Conservation (phyloP, 2,113 vertebrate genomes). For the Pseudorhombus dupliciocellatus region DNA sequence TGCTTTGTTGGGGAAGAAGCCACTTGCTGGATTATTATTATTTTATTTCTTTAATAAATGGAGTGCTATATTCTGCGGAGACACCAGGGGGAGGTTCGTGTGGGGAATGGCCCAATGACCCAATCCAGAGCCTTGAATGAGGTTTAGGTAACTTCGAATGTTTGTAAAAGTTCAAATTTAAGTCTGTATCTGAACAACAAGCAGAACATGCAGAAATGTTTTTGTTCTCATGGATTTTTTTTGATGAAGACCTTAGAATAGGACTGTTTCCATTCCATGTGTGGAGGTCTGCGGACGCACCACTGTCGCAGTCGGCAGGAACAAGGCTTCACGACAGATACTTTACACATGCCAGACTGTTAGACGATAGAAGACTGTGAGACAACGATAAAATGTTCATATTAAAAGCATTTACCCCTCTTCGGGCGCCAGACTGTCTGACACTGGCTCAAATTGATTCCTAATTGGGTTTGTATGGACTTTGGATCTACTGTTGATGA, state of each 20-base stretch:
- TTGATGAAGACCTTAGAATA: constrained; percentile 51
- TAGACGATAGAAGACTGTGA: constrained; percentile 77
- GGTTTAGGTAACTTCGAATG: too few relatives aligned
- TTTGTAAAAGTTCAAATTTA: too few relatives aligned
- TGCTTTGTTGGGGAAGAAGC: not conserved
- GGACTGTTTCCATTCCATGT: constrained; percentile 58
- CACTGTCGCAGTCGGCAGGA: constrained; percentile 51
- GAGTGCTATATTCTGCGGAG: not conserved
- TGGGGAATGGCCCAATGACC: not conserved
- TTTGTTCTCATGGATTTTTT: constrained; percentile 23
- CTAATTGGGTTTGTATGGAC: constrained; percentile 85
- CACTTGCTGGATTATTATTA: not conserved
- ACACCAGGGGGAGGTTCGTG: not conserved
- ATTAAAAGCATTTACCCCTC: constrained; percentile 84
- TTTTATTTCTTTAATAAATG: not conserved
- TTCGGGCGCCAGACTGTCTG: constrained; percentile 84
- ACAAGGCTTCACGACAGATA: constrained; percentile 75
- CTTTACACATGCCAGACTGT: constrained; percentile 78
- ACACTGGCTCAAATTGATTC: constrained; percentile 85
- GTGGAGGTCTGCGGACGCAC: constrained; percentile 41
- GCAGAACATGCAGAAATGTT: constrained; percentile 22
- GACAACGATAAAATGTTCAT: constrained; percentile 82
- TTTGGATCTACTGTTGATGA: constrained; percentile 78
- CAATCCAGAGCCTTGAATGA: too few relatives aligned
- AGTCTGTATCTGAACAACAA: too few relatives aligned